Percentiles rank a stretch among this genome's conserved stretches.
phyloP scores from a whole-genome alignment of 2,888 invertebrate genomes.

The Oithona nana region DNA sequence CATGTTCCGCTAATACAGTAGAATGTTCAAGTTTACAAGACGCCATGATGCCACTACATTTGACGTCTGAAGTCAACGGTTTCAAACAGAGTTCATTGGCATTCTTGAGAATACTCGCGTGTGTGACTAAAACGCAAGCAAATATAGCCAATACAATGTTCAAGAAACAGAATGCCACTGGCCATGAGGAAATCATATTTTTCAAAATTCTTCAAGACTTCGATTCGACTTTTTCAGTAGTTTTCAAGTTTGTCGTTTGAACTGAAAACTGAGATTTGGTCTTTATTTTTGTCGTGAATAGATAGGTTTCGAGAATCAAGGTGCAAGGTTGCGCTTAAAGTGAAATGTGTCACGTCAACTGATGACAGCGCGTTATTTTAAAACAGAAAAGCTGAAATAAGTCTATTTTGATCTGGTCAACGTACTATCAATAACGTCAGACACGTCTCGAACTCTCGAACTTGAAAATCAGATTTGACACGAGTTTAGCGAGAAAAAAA shows the following conservation, averaged over 20 bases:
- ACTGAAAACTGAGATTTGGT: too few relatives aligned
- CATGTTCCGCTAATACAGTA: not conserved
- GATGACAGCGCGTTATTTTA: not conserved
- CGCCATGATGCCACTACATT: not conserved
- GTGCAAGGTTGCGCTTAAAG: not conserved
- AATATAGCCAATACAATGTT: not conserved
- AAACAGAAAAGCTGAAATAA: not conserved
- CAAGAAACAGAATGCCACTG: not conserved
- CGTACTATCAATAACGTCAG: not conserved
- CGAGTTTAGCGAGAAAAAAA: not conserved
- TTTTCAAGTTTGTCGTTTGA: too few relatives aligned
- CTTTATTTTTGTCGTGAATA: too few relatives aligned
- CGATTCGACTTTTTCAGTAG: too few relatives aligned
- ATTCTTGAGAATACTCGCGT: not conserved
- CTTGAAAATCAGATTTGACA: not conserved
- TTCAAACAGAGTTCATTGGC: not conserved
- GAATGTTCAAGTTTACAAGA: not conserved
- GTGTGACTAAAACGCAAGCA: not conserved
- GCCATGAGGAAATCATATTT: not conserved
- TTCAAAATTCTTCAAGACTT: not conserved
- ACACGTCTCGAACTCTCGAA: not conserved
- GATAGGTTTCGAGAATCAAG: too few relatives aligned
- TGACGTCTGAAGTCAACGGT: not conserved
- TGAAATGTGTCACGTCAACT: not conserved
- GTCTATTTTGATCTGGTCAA: not conserved